Evolutionary conservation across 2,888 invertebrate species (phyloP).

Genomic region (Drosophila paranaensis): DNA sequence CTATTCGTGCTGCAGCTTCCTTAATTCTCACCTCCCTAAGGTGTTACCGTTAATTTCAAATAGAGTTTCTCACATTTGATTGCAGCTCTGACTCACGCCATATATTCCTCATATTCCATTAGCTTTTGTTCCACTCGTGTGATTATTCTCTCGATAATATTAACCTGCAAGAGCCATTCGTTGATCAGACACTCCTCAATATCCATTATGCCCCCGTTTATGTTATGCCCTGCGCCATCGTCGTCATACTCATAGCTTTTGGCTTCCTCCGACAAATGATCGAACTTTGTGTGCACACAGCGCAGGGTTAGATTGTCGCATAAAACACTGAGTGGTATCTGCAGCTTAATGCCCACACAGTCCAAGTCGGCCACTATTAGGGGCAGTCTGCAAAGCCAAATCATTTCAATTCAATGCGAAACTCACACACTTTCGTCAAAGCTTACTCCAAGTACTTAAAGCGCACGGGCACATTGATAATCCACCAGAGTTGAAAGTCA

Average conservation of each 20-base stretch:
- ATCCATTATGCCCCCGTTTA: constrained; percentile 59
- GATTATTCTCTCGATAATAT: constrained; percentile 63
- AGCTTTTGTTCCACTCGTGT: constrained; percentile 51
- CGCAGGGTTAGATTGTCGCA: constrained; percentile 72
- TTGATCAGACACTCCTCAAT: constrained; percentile 63
- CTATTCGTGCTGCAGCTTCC: neutral
- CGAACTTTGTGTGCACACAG: constrained; percentile 77
- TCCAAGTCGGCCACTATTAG: constrained; percentile 61
- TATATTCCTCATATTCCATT: constrained; percentile 52
- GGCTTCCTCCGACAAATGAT: constrained; percentile 72
- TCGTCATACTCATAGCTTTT: constrained; percentile 54
- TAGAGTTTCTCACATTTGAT: neutral
- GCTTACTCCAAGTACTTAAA: constrained; percentile 70
- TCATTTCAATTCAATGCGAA: neutral
- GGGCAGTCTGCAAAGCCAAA: constrained; percentile 52
- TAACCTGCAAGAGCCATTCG: constrained; percentile 72
- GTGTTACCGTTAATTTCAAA: neutral
- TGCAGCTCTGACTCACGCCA: constrained; percentile 25
- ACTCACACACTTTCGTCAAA: neutral
- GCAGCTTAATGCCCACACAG: constrained; percentile 51
- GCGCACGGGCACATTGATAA: constrained; percentile 75
- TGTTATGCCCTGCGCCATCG: neutral
- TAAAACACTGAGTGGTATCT: constrained; percentile 74
- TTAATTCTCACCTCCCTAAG: constrained; percentile 2
- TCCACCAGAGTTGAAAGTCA: constrained; percentile 77